Conservation (phyloP, 2,797 vertebrate species). For the Crenuchus spilurus region DNA sequence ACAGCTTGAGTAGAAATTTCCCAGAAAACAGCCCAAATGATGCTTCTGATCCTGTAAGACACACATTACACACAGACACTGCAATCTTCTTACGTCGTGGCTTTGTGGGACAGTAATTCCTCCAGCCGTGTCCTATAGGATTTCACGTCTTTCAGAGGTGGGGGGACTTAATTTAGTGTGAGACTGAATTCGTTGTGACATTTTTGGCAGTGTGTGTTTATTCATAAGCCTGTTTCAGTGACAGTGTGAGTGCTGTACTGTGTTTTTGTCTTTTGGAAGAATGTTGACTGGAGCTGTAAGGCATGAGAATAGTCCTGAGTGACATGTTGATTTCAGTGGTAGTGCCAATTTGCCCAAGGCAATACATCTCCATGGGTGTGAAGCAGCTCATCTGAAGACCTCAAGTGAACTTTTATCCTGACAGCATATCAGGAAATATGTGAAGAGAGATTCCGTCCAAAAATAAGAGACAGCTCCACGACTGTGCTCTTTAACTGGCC, state of each 20-base stretch:
- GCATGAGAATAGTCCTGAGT: slow-evolving; percentile 43
- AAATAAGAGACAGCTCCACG: slow-evolving; percentile 13
- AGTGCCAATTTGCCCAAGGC: slow-evolving; percentile 58
- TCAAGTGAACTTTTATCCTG: slow-evolving; percentile 21
- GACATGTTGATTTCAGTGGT: slow-evolving; percentile 59
- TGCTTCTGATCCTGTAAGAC: not conserved
- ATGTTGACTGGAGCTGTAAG: slow-evolving; percentile 15
- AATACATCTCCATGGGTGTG: slow-evolving; percentile 45
- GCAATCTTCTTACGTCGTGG: not conserved
- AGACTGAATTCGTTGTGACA: slow-evolving; percentile 11
- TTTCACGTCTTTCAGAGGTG: slow-evolving; percentile 14
- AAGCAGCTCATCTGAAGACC: slow-evolving; percentile 21
- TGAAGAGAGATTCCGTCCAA: not conserved
- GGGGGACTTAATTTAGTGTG: slow-evolving; percentile 1
- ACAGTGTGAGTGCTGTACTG: not conserved
- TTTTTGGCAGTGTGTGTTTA: not conserved
- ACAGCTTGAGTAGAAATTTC: slow-evolving; percentile 10
- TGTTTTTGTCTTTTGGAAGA: slow-evolving; percentile 29
- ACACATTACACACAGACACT: slow-evolving; percentile 7
- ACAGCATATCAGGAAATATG: slow-evolving; percentile 2
- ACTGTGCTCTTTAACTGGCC: not conserved
- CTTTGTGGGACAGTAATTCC: slow-evolving; percentile 16
- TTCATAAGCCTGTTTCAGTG: slow-evolving; percentile 12
- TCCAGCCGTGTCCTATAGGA: slow-evolving; percentile 24
- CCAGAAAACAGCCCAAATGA: too few species aligned